A percentile compares a stretch with the other conserved stretches of the same genome.
These are phyloP conservation scores for Platysternon megacephalum DNA, from an alignment of 2,113 vertebrate genomes.

Conservation along the genomic window DNA sequence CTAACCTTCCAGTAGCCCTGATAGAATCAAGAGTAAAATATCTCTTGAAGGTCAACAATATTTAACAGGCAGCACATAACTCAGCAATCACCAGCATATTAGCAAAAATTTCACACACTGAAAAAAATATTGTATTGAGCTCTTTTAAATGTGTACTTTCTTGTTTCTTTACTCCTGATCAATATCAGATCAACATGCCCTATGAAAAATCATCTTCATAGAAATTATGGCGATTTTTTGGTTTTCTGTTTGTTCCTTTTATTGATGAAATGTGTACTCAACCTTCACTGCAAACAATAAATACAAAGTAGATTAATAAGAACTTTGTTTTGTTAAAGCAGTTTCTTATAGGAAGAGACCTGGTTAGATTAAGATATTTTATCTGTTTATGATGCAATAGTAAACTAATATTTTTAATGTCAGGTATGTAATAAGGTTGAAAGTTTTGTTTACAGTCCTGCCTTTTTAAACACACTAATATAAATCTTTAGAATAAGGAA, in stretches of 20 bases:
- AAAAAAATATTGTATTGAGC: neutral
- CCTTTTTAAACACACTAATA: neutral
- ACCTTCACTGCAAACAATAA: neutral
- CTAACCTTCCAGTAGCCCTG: neutral
- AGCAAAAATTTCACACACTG: slow-evolving; percentile 1
- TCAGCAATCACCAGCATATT: neutral
- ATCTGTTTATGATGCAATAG: neutral
- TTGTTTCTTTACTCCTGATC: neutral
- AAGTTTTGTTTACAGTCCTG: neutral
- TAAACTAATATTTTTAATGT: neutral
- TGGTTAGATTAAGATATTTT: neutral
- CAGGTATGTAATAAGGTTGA: neutral
- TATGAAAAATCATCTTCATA: neutral
- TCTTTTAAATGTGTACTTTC: neutral
- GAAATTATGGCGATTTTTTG: neutral
- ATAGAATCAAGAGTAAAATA: neutral
- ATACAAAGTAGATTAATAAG: neutral
- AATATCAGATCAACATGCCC: neutral
- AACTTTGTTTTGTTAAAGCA: neutral
- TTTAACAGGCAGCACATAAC: neutral
- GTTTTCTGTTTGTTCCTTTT: neutral
- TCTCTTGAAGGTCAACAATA: neutral
- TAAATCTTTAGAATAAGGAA: neutral
- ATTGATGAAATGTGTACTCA: neutral
- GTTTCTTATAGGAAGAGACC: neutral